Conservation (phyloP, 2,888 invertebrate species). For the Nyleta sp. region DNA sequence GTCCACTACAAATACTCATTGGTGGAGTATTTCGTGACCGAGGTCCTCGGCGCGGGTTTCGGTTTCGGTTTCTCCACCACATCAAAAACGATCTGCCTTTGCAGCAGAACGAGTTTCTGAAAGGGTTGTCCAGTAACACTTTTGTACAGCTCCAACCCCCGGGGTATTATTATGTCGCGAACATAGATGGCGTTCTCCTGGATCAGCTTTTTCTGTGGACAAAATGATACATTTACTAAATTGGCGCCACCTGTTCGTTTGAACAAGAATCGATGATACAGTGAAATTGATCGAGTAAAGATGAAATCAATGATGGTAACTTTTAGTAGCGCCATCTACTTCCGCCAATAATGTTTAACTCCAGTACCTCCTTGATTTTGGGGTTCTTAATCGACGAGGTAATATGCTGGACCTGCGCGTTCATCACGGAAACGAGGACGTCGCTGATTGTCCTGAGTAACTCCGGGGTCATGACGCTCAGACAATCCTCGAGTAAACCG, state of each 20-base stretch:
- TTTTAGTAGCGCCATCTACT: no score
- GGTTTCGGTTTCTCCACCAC: constrained; percentile 84
- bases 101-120: constrained; percentile 73
- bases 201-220: constrained; percentile 86
- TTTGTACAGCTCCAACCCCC: constrained; percentile 78
- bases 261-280: no score
- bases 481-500: constrained; percentile 89
- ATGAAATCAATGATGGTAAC: no score
- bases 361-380: constrained; percentile 84
- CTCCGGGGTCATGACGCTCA: constrained; percentile 89
- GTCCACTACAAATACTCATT: constrained; percentile 36
- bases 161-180: constrained; percentile 84
- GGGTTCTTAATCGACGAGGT: constrained; percentile 84
- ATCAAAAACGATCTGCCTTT: constrained; percentile 85
- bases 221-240: not conserved
- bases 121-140: constrained; percentile 76
- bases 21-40: constrained; percentile 37
- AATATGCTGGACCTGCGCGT: constrained; percentile 88
- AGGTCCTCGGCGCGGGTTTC: constrained; percentile 84
- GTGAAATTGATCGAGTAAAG: no score
- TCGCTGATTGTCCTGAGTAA: constrained; percentile 89
- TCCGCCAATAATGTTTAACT: no score
- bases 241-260: no score
- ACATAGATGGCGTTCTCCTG: constrained; percentile 87
- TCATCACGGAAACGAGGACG: constrained; percentile 89